phyloP scores from a whole-genome alignment of 2,888 invertebrate genomes.

The Drosophila rubida region DNA sequence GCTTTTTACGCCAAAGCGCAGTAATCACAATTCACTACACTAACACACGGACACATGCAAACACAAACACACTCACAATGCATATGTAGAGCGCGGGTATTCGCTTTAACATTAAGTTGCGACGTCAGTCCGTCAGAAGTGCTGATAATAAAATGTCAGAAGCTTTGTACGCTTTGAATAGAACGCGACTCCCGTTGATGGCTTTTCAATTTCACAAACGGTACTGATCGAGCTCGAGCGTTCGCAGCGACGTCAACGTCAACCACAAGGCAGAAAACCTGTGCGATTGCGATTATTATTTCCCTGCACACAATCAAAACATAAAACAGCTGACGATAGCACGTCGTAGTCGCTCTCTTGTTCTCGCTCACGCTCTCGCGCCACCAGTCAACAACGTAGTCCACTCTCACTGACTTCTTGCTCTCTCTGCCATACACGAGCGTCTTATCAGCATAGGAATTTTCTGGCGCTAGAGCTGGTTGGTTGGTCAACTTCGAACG shows the following conservation, averaged over 20 bases:
- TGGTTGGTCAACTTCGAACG: conserved; percentile 10
- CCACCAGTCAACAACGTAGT: conserved; percentile 7
- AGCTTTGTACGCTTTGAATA: conserved; percentile 9
- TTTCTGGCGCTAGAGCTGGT: conserved; percentile 39
- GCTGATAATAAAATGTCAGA: conserved; percentile 36
- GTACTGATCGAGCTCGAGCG: conserved; percentile 60
- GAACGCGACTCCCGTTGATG: conserved; percentile 52
- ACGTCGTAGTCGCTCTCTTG: conserved; percentile 18
- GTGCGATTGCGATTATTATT: conserved; percentile 50
- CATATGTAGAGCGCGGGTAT: conserved; percentile 17
- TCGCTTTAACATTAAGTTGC: conserved; percentile 17
- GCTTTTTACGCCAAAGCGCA: conserved; percentile 51
- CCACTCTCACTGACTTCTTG: conserved; percentile 17
- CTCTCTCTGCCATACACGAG: conserved; percentile 7
- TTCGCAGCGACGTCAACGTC: conserved; percentile 17
- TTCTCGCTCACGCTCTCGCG: conserved; percentile 3
- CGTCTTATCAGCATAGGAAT: conserved; percentile 66
- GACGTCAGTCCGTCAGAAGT: conserved; percentile 51
- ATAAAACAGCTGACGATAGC: conserved; percentile 68
- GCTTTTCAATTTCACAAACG: conserved; percentile 75
- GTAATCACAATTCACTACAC: conserved; percentile 12
- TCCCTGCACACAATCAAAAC: conserved; percentile 67
- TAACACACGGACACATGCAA: background rate
- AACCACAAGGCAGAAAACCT: conserved; percentile 63
- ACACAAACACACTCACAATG: conserved; percentile 23